phyloP scores from a whole-genome alignment of 2,797 vertebrate genomes.

The Urocyon cinereoargenteus region DNA sequence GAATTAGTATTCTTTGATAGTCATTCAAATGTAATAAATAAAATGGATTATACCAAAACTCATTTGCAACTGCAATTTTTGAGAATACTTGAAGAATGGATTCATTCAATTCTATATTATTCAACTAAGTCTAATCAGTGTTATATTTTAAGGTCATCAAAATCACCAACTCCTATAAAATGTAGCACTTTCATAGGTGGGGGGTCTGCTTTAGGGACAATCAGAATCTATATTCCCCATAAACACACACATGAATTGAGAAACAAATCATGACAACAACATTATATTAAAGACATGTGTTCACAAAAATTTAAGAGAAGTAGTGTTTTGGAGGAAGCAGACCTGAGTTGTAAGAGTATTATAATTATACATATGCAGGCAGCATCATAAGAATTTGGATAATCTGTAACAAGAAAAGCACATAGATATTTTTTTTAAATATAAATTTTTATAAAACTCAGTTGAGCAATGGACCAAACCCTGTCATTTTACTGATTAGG shows the following conservation, averaged over 20 bases:
- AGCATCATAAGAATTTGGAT: neutral
- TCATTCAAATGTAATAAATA: constrained; percentile 26
- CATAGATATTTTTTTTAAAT: neutral
- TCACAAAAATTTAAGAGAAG: constrained; percentile 23
- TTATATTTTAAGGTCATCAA: neutral
- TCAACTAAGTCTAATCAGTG: neutral
- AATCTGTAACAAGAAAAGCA: neutral
- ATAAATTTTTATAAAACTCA: neutral
- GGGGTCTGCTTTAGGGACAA: neutral
- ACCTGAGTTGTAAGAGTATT: neutral
- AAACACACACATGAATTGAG: neutral
- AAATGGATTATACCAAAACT: neutral
- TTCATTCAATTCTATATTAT: neutral
- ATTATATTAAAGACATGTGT: neutral
- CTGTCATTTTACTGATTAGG: neutral
- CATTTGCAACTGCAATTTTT: neutral
- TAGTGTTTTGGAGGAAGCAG: neutral
- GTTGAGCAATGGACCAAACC: neutral
- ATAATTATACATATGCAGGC: neutral
- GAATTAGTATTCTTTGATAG: constrained; percentile 31
- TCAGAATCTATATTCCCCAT: neutral
- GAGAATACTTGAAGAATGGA: neutral
- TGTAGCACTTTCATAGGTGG: neutral
- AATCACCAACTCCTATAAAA: neutral
- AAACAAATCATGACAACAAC: neutral